Percentiles rank a stretch among this genome's conserved stretches.
Evolutionary conservation across 2,888 invertebrate genomes (phyloP).

Genomic region (Automeris io): DNA sequence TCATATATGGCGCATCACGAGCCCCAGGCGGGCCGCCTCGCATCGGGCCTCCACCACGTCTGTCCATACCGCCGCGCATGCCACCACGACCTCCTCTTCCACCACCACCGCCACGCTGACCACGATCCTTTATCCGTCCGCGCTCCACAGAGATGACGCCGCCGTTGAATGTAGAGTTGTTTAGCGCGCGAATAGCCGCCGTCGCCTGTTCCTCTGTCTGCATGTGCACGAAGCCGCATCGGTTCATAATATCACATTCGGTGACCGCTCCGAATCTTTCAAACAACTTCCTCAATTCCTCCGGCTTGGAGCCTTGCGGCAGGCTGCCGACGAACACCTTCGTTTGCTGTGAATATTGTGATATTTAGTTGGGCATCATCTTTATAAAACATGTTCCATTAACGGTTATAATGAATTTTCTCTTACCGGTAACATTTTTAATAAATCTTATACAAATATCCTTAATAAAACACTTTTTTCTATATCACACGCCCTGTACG

Average conservation of each 20-base stretch:
- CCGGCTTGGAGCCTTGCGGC: slow-evolving; percentile 88
- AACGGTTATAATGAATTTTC: slow-evolving; percentile 6
- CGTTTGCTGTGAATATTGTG: slow-evolving; percentile 77
- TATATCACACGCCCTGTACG: slow-evolving; percentile 17
- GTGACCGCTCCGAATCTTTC: slow-evolving; percentile 91
- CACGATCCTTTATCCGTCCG: slow-evolving; percentile 85
- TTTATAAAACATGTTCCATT: not conserved
- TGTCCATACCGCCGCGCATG: slow-evolving; percentile 47
- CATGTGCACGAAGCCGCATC: slow-evolving; percentile 96
- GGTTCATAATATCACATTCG: slow-evolving; percentile 96
- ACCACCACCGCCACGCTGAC: slow-evolving; percentile 72
- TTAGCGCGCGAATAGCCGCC: slow-evolving; percentile 86
- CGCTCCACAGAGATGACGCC: slow-evolving; percentile 90
- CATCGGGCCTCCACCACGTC: slow-evolving; percentile 45
- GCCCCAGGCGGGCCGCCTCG: slow-evolving; percentile 36
- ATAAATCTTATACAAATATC: not conserved
- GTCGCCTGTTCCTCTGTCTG: slow-evolving; percentile 88
- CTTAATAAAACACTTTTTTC: slow-evolving; percentile 13
- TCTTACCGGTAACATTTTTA: slow-evolving; percentile 67
- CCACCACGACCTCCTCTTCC: slow-evolving; percentile 72
- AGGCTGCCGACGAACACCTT: slow-evolving; percentile 97
- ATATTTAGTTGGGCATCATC: slow-evolving; percentile 6
- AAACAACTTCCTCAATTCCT: slow-evolving; percentile 89
- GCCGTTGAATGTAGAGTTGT: slow-evolving; percentile 90
- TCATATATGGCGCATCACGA: slow-evolving; percentile 51